phyloP scores from a whole-genome alignment of 2,113 vertebrate species.

The Alces alces region DNA sequence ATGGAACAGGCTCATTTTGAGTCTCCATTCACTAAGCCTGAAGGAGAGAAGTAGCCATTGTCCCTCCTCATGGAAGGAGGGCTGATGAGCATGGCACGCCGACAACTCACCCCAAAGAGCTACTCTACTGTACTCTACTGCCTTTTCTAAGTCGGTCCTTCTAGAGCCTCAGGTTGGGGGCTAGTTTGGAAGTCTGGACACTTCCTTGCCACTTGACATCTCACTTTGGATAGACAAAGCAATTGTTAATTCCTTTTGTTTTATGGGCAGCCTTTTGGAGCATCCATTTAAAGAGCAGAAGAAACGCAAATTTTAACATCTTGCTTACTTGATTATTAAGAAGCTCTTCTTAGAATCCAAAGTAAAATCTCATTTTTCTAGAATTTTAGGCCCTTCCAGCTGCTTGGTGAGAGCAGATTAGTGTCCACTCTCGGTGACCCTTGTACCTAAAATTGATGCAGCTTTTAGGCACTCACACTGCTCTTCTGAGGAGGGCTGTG shows the following conservation, averaged over 20 bases:
- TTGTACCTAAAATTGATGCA: background rate
- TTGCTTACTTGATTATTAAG: no score
- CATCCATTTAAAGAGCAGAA: background rate
- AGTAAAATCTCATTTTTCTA: background rate
- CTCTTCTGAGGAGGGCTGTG: background rate
- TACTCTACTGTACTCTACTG: no score
- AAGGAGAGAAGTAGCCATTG: background rate
- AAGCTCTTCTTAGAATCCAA: background rate
- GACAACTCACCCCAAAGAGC: background rate
- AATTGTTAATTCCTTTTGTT: background rate
- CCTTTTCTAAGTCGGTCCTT: background rate
- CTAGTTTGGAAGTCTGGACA: fast-evolving
- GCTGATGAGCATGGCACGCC: background rate
- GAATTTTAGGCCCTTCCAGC: background rate
- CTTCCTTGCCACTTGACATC: no score
- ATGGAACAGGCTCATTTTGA: background rate
- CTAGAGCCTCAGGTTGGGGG: fast-evolving
- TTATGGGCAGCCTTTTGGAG: background rate
- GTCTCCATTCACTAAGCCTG: background rate
- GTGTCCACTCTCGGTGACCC: background rate
- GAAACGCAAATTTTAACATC: background rate
- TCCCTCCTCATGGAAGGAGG: fast-evolving
- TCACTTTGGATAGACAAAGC: background rate
- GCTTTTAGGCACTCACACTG: background rate
- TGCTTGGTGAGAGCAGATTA: background rate